phyloP scores from a whole-genome alignment of 2,888 invertebrate genomes.

The Rhimphoctona megacephalus region DNA sequence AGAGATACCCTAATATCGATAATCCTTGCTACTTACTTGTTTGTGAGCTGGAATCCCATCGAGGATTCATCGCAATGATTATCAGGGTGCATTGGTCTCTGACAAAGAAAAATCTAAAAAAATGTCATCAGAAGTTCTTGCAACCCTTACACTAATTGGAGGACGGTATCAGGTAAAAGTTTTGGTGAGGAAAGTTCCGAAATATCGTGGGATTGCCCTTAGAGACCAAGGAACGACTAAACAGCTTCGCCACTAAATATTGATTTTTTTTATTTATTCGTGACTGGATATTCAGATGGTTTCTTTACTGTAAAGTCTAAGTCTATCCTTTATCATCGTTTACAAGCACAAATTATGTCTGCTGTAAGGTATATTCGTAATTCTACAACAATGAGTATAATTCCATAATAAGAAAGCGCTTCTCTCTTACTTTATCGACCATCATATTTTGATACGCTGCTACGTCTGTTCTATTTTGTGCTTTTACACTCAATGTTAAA shows the following conservation, averaged over 20 bases:
- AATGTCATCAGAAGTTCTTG: neutral
- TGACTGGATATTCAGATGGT: neutral
- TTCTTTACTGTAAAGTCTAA: too few relatives aligned
- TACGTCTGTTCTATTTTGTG: neutral
- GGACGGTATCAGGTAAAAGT: neutral
- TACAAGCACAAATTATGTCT: neutral
- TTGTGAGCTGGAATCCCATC: neutral
- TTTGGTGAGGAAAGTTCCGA: neutral
- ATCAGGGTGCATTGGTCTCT: neutral
- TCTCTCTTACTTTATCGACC: constrained; percentile 1
- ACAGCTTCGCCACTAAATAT: neutral
- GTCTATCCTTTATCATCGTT: neutral
- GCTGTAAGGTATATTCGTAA: neutral
- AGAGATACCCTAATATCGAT: constrained; percentile 33
- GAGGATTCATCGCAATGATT: constrained; percentile 3
- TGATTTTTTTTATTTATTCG: neutral
- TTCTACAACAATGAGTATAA: neutral
- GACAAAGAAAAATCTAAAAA: neutral
- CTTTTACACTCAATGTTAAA: constrained; percentile 2
- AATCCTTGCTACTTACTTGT: constrained; percentile 9
- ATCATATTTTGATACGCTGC: constrained; percentile 3
- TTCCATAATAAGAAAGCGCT: neutral
- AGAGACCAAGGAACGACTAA: neutral
- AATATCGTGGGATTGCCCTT: neutral
- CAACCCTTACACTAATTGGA: neutral